Evolutionary conservation across 2,113 vertebrate species (phyloP).

Genomic region (Gasterosteus aculeatus): DNA sequence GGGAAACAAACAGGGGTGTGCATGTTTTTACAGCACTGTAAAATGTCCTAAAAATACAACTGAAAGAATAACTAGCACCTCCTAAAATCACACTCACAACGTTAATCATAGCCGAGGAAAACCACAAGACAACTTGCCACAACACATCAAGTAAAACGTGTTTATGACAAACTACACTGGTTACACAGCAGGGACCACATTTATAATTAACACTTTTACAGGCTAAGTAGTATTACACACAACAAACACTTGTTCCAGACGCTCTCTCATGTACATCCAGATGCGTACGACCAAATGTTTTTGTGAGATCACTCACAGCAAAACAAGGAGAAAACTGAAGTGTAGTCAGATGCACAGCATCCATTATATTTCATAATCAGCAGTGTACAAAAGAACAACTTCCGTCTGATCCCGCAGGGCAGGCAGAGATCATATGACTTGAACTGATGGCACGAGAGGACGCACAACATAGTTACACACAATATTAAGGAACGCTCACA

Average conservation of each 20-base stretch:
- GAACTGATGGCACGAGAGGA: background rate
- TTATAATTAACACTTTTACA: constrained; percentile 43
- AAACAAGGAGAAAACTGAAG: constrained; percentile 23
- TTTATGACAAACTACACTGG: constrained; percentile 4
- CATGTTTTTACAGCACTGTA: background rate
- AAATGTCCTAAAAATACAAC: constrained; percentile 18
- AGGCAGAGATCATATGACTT: background rate
- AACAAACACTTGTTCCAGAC: constrained; percentile 17
- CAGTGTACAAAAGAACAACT: constrained; percentile 22
- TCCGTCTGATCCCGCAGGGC: constrained; percentile 25
- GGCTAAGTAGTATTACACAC: constrained; percentile 18
- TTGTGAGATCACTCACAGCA: constrained; percentile 8
- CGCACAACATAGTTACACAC: constrained; percentile 20
- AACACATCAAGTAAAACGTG: constrained; percentile 22
- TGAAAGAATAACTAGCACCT: constrained; percentile 16
- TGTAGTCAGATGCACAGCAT: constrained; percentile 52
- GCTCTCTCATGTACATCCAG: background rate
- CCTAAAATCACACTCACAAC: constrained; percentile 14
- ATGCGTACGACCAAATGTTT: background rate
- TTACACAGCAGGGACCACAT: constrained; percentile 26
- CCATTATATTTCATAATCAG: constrained; percentile 29
- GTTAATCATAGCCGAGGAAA: constrained; percentile 8
- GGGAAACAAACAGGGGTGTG: background rate
- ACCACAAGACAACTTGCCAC: constrained; percentile 1
- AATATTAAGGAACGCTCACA: constrained; percentile 24